A percentile compares a stretch with the other conserved stretches of the same genome.
Evolutionary conservation across 2,797 vertebrate genomes (phyloP).

Genomic region (Apogon hyalosoma): DNA sequence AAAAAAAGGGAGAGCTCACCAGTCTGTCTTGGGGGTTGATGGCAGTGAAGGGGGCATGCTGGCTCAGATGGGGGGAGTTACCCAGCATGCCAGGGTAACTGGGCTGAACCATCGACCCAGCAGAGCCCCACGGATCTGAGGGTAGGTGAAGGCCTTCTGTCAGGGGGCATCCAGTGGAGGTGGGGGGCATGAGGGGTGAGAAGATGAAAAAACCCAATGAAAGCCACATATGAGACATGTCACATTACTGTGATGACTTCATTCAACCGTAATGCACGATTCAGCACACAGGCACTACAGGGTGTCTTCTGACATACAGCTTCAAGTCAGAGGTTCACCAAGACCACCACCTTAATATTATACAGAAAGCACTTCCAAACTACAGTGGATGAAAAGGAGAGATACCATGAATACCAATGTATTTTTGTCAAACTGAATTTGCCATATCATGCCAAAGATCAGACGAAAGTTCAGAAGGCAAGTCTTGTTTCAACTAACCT

Average conservation of each 20-base stretch:
- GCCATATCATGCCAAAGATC: conserved; percentile 38
- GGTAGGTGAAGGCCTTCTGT: conserved; percentile 90
- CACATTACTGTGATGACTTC: conserved; percentile 75
- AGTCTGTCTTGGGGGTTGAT: conserved; percentile 94
- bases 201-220: conserved; percentile 59
- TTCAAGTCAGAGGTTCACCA: conserved; percentile 25
- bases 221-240: conserved; percentile 74
- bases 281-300: conserved; percentile 33
- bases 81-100: conserved; percentile 89
- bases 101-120: conserved; percentile 89
- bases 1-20: conserved; percentile 80
- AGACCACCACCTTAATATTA: conserved; percentile 10
- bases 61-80: conserved; percentile 86
- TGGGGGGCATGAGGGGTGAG: conserved; percentile 50
- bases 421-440: conserved; percentile 27
- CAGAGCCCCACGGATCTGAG: conserved; percentile 89
- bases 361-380: conserved; percentile 3
- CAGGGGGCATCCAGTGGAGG: conserved; percentile 52
- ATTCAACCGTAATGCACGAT: conserved; percentile 64
- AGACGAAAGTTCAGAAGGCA: background rate
- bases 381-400: conserved; percentile 1
- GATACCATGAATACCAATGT: background rate
- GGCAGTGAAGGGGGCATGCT: conserved; percentile 87
- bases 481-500: conserved; percentile 80
- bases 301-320: conserved; percentile 30